Evolutionary conservation across 2,797 vertebrate species (phyloP).

Genomic region (Meriones psammophilus): DNA sequence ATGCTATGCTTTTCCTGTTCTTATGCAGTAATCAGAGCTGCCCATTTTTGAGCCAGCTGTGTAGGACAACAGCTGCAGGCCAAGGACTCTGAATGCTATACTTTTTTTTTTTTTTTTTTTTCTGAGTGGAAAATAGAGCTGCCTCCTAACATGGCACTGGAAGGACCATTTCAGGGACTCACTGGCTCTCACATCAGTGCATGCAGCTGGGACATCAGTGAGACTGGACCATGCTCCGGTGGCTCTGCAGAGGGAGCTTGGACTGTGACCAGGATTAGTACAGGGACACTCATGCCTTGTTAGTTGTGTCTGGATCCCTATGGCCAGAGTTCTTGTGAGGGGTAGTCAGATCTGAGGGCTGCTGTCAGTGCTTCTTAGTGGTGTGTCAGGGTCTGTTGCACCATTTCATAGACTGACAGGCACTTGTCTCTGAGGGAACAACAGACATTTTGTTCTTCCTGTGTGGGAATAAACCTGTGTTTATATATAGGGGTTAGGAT

Average conservation of each 20-base stretch:
- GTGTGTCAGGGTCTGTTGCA: background rate
- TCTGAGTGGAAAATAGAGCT: slow-evolving; percentile 75
- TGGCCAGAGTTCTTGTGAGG: background rate
- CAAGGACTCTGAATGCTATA: slow-evolving; percentile 83
- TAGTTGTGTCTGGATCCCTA: background rate
- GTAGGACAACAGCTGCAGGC: slow-evolving; percentile 85
- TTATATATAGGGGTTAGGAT: background rate
- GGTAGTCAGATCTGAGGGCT: background rate
- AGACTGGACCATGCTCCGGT: slow-evolving; percentile 59
- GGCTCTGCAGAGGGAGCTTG: slow-evolving; percentile 31
- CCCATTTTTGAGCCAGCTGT: slow-evolving; percentile 88
- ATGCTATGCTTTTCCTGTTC: slow-evolving; percentile 83
- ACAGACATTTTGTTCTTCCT: slow-evolving; percentile 24
- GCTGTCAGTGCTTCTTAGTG: background rate
- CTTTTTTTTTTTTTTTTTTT: slow-evolving; percentile 81
- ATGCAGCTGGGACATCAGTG: slow-evolving; percentile 76
- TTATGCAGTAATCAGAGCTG: slow-evolving; percentile 79
- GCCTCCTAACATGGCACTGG: slow-evolving; percentile 40
- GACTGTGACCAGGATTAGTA: slow-evolving; percentile 59
- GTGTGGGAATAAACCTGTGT: slow-evolving; percentile 20
- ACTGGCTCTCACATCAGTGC: slow-evolving; percentile 76
- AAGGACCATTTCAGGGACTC: slow-evolving; percentile 77
- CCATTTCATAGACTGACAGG: background rate
- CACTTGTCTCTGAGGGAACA: slow-evolving; percentile 24
- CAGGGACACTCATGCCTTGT: slow-evolving; percentile 63